Percentiles rank a stretch among this genome's conserved stretches.
Evolutionary conservation across 1,140 invertebrate genomes (phyloP).

Genomic region (Epicauta chinensis): DNA sequence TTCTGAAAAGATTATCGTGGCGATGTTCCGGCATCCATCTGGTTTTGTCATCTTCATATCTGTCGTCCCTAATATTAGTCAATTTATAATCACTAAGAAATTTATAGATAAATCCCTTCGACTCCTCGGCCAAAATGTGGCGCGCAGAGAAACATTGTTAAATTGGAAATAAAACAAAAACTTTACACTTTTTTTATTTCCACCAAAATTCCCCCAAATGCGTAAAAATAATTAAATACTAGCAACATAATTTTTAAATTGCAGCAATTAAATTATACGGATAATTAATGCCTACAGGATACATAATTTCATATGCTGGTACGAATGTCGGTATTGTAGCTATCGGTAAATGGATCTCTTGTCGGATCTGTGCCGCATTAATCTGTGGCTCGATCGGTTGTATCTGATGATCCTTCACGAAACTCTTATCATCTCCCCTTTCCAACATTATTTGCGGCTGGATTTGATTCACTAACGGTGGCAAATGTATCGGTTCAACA

Average conservation of each 20-base stretch:
- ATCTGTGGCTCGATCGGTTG: conserved; percentile 2
- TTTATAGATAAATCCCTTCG: no score
- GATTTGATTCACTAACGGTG: conserved; percentile 4
- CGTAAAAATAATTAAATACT: conserved; percentile 7
- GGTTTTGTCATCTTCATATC: no score
- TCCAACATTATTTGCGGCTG: not conserved
- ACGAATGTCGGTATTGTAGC: conserved; percentile 1
- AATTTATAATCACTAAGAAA: no score
- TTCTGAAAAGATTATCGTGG: no score
- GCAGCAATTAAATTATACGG: conserved; percentile 13
- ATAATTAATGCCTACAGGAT: conserved; percentile 8
- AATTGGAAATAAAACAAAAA: not conserved
- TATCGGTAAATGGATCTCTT: no score
- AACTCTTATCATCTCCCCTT: not conserved
- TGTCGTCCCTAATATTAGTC: no score
- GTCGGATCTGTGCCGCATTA: not conserved
- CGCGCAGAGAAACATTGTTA: no score
- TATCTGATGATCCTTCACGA: conserved; percentile 3
- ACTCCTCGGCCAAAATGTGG: no score
- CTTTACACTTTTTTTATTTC: conserved; percentile 6
- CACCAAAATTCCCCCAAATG: conserved; percentile 11
- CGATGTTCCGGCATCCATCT: no score
- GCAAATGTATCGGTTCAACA: not conserved
- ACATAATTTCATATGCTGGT: conserved; percentile 8
- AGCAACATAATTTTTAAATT: conserved; percentile 4